Base-by-base conservation (phyloP, 2,888 invertebrate genomes). In the Leucophora obtusa region DNA sequence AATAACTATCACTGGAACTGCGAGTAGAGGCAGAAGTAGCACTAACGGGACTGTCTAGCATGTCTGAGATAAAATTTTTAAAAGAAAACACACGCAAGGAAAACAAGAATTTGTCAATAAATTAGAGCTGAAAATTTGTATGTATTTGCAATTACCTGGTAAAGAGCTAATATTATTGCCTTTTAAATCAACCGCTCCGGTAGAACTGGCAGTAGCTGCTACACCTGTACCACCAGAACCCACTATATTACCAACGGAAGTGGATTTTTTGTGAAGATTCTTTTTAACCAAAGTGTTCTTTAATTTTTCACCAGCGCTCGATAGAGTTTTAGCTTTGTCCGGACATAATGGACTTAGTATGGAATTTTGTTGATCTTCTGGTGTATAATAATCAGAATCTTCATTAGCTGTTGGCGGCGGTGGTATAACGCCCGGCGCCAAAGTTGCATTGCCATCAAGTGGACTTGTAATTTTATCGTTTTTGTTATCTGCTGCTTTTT, bases 1-100 rank as follows among this genome's bases (percentile, higher is more conserved):
- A 95, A 90, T 95, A 96, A 86, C 95, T 95, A 87, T 96, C 96
- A 73, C 94, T 95, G 77, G 95, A 95, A 82, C 95, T 95, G 60
- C 95, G 93, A 15, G 90, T 90, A 14, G 90, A 90, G 5, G 90
- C 87, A 50, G 90, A 89, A 74, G 89, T 90, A 76, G 93, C 93
- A 81, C 93, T 93, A 78, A 94, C 91, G 9, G 95, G 95, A 7
- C 95, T 95, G 72, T 95, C 95, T 71, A 90, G 76, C 89, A 88
- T 89, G 82, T 89, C 89, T 89, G 60, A 3, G 54, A 59, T 18
- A 10, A 10, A 18, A 10, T 65, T n/a, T 43, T 15, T 15, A 35
- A 2, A 2, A 3, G 58, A 54, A 53, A 18, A 1, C 4, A 28
- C 4, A 3, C 4, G 6, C 28, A 28, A 28, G 21, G 62, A 50